Evolutionary conservation across 2,113 vertebrate genomes (phyloP), one percentile per base, ranked within the genome.

Genomic region (Pica pica): DNA sequence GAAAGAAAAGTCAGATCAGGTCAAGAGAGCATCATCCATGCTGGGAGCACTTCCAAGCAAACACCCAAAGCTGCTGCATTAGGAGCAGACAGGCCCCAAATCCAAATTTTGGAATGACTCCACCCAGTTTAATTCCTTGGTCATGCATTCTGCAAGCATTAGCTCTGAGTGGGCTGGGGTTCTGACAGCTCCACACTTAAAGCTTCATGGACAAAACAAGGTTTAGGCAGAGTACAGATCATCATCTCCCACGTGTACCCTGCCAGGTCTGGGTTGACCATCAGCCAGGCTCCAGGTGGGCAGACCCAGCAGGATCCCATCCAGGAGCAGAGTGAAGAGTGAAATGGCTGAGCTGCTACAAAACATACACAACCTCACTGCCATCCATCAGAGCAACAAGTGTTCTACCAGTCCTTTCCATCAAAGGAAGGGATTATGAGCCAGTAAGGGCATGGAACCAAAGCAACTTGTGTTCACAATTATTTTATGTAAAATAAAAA

Each of bases 31-130:
- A 94, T 96, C 95, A 96, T 95, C 85, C 68, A 21, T 2, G 12
- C 95, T 37, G 88, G 96, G 93, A 96, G 56, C 44, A 37, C 39
- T 71, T 96, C 95, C 96, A 97, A 92, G 82, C 94, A 97, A 96
- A 95, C 93, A 96, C 92, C 95, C 95, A 93, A 91, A 93, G 71
- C 88, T 90, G 88, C 96, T 77, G 92, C 79, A 3, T 55, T 86
- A 86, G 73, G 47, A 94, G 56, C 22, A 1, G 71, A 93, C 93
- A 90, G 76, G 93, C 88, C 94, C 73, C 79, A 81, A 50, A 86
- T 94, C 95, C 94, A 97, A 60, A 81, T 33, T 92, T 83, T 96
- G 92, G 93, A 81, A 81, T 37, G 49, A 86, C 95, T 95, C 96
- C 94, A 95, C 94, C 95, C 96, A 94, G 68, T 92, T 95, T 83